Conservation (phyloP, 2,888 invertebrate species). For the Eupithecia vulgata region DNA sequence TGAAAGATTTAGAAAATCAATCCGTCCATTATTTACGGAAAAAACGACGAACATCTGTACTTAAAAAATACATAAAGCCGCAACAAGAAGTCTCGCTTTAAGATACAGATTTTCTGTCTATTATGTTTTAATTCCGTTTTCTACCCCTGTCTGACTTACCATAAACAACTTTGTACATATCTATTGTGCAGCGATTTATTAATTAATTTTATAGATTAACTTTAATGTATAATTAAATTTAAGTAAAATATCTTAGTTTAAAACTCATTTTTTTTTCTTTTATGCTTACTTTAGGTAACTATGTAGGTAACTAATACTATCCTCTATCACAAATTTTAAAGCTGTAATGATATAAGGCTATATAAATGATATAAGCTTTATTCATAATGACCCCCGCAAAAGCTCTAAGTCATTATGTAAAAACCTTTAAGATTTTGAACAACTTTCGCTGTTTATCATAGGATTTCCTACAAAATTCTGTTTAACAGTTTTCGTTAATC, state of each 20-base stretch:
- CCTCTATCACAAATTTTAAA: slow-evolving; percentile 15
- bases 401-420: background rate
- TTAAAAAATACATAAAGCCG: too few relatives aligned
- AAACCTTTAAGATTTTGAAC: background rate
- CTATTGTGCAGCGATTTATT: background rate
- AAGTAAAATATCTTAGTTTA: background rate
- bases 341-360: slow-evolving; percentile 6
- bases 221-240: background rate
- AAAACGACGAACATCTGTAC: too few relatives aligned
- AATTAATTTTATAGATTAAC: background rate
- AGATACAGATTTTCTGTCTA: too few relatives aligned
- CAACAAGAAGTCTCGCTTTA: too few relatives aligned
- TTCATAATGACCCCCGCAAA: background rate
- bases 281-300: background rate
- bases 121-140: background rate
- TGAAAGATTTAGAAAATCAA: too few relatives aligned
- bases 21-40: too few relatives aligned
- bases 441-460: background rate
- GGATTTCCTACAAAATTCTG: background rate
- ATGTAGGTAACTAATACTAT: background rate
- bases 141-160: background rate
- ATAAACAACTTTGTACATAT: slow-evolving; percentile 3
- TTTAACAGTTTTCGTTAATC: background rate
- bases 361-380: background rate
- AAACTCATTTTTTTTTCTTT: background rate